Base-by-base conservation (phyloP, 2,888 invertebrate genomes). In the Lydus trimaculatus region DNA sequence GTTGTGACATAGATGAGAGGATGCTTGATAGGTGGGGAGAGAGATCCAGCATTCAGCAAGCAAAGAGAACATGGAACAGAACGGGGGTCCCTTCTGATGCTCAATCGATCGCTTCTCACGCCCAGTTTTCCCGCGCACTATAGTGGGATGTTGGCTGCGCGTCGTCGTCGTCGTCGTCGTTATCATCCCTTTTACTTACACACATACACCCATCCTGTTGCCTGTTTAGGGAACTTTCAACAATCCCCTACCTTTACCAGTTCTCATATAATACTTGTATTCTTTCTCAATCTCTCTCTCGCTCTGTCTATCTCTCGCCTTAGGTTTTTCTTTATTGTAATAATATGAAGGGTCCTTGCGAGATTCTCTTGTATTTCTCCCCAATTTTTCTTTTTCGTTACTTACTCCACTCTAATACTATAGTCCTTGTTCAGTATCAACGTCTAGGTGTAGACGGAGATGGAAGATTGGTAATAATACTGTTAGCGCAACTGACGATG, bases 61-160 rank as follows among this genome's bases (percentile, higher is more conserved):
- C 72, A 76, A 48, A 48, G 20, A 20, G 48, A 48, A 48, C 20
- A 20, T 48, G 48, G n/a, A 48, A 48, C 78, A 65, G 63, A 65
- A 68, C 69, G 77, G 76, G 77, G 76, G 81, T 80, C 82, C 81
- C 43, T 43, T 43, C 80, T 81, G 81, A 81, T 80, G 82, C 83
- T 83, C 82, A 76, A 83, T 83, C 83, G 83, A 83, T 83, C 82
- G 79, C 77, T 77, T 79, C 79, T 79, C 81, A 81, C 82, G 82
- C 83, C 81, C 81, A 80, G 82, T 82, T 83, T 84, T 83, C 82
- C 83, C 83, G 83, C 83, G 82, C 83, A 81, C 76, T 72, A 67
- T 43, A 36, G 36, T 72, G 71, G 73, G 76, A 77, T 75, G 75
- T 75, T 75, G 13, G 36, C 15, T 15, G 75, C 78, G 77, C 77